These are phyloP conservation scores for Eonycteris spelaea DNA, from an alignment of 2,113 vertebrate species.

Conservation along the genomic window DNA sequence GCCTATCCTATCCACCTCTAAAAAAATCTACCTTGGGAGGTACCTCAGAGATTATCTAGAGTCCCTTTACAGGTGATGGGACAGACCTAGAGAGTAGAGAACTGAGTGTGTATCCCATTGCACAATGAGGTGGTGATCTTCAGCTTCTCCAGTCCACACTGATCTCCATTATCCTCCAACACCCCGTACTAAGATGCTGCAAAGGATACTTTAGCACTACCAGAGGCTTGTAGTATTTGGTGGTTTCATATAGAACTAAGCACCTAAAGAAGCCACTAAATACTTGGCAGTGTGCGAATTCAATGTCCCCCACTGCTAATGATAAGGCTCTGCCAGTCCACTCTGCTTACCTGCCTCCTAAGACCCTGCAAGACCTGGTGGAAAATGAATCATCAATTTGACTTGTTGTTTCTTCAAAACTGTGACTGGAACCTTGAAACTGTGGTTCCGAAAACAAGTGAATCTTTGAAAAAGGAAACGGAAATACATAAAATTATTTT, in stretches of 20 bases:
- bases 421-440: conserved; percentile 87
- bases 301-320: background rate
- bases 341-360: conserved; percentile 89
- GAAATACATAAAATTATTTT: conserved; percentile 59
- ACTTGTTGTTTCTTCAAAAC: conserved; percentile 84
- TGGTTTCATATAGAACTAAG: background rate
- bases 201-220: too few species aligned
- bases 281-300: background rate
- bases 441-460: conserved; percentile 92
- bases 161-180: rapidly evolving
- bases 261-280: background rate
- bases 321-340: background rate
- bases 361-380: conserved; percentile 90
- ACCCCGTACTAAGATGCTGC: background rate
- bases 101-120: background rate
- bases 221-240: too few species aligned
- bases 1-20: background rate
- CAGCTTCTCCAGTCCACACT: background rate
- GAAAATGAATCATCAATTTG: conserved; percentile 87
- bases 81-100: background rate
- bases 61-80: background rate
- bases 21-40: background rate
- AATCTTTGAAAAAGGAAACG: conserved; percentile 84
- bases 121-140: background rate
- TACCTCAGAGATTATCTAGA: background rate